phyloP scores from a whole-genome alignment of 2,888 invertebrate species.

The Lasius fuliginosus region DNA sequence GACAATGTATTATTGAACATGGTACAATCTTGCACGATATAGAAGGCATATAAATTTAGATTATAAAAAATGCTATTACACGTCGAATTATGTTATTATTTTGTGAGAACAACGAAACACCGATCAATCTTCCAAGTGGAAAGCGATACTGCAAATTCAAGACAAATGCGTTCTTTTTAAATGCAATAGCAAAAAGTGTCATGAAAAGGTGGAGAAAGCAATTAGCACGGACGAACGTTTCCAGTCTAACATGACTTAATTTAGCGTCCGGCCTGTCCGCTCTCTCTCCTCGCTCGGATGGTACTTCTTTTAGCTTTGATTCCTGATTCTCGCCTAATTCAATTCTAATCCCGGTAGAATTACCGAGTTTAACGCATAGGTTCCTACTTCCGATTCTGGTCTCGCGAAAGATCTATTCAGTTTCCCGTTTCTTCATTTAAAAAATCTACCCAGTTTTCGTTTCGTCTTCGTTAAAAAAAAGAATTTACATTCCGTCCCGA shows the following conservation, averaged over 20 bases:
- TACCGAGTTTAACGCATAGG: constrained; percentile 27
- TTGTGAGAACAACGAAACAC: neutral
- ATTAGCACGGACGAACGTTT: constrained; percentile 67
- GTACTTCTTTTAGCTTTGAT: constrained; percentile 51
- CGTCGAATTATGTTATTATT: neutral
- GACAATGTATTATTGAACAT: neutral
- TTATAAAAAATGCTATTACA: neutral
- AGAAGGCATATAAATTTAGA: neutral
- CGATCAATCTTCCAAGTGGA: neutral
- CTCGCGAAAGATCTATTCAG: constrained; percentile 34
- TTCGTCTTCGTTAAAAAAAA: constrained; percentile 11
- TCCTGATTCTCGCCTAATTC: constrained; percentile 60
- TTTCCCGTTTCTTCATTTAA: neutral
- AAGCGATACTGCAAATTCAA: constrained; percentile 12
- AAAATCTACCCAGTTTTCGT: neutral
- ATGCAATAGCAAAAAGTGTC: constrained; percentile 61
- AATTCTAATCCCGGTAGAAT: constrained; percentile 53
- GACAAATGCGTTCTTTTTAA: constrained; percentile 55
- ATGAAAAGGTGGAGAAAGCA: constrained; percentile 65
- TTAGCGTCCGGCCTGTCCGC: constrained; percentile 52
- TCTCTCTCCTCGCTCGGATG: neutral
- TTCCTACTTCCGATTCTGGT: neutral
- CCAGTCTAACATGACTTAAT: constrained; percentile 67
- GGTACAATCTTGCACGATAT: neutral
- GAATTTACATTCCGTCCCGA: neutral